These are phyloP conservation scores for Ormyrus thymus DNA, from an alignment of 2,888 invertebrate genomes.

Conservation along the genomic window DNA sequence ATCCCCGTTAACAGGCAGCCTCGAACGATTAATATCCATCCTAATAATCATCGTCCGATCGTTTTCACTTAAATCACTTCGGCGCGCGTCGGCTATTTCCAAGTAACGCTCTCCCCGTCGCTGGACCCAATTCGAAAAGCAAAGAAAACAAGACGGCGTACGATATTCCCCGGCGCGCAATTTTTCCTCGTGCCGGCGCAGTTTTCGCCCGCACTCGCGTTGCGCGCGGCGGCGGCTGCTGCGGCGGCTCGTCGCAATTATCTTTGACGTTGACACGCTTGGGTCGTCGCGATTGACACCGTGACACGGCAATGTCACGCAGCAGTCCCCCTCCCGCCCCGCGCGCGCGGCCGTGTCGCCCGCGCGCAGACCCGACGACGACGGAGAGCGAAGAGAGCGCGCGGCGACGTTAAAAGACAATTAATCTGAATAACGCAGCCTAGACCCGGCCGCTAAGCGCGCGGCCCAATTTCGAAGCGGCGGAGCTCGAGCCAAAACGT, in stretches of 20 bases:
- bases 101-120: too few relatives aligned
- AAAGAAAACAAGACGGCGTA: too few relatives aligned
- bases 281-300: conserved; percentile 58
- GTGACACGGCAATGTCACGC: conserved; percentile 63
- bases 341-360: conserved; percentile 41
- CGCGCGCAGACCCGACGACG: too few relatives aligned
- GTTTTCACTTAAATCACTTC: background rate
- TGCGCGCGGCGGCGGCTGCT: too few relatives aligned
- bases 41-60: too few relatives aligned
- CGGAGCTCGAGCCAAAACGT: conserved; percentile 29
- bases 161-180: too few relatives aligned
- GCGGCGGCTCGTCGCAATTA: conserved; percentile 33
- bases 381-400: background rate
- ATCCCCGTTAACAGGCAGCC: too few relatives aligned
- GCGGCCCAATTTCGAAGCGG: conserved; percentile 33
- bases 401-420: conserved; percentile 66
- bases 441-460: conserved; percentile 56
- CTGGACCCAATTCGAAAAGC: too few relatives aligned
- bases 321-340: conserved; percentile 14
- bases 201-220: too few relatives aligned
- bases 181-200: too few relatives aligned
- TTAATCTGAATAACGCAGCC: conserved; percentile 66
- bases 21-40: too few relatives aligned
- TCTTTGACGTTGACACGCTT: conserved; percentile 53
- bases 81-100: background rate